Base-by-base conservation (phyloP, 2,113 vertebrate genomes). In the Gadus macrocephalus region DNA sequence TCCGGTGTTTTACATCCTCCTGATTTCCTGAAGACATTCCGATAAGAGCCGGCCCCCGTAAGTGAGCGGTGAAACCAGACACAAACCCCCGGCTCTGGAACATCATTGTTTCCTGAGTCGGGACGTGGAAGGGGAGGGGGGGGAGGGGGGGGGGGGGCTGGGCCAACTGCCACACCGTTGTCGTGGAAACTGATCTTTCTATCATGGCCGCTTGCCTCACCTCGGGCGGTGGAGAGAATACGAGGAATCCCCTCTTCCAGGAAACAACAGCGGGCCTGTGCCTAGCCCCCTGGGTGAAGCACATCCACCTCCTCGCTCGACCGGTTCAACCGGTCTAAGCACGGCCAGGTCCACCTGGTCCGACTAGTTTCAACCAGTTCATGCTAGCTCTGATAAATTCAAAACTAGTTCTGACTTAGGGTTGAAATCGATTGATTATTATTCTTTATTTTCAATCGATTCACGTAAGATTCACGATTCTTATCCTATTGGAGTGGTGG, bases 131-230 rank as follows among this genome's bases (percentile, higher is more conserved):
- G 16, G 16, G 5, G 16, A 2, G 0, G 15, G 55, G 15, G 20
- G 20, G 55, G 15, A 1, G 20, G 20, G 20, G 20, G 20, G 20
- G 55, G 15, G 55, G 55, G 15, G 55, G 4, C 5, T 31, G 15
- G 65, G 69, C 53, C 38, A 55, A 0, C 5, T 62, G 12, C 17
- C 25, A 60, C 62, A 59, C 27, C 9, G 62, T 71, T 5, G 49
- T 73, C 20, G 2, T 27, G 63, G 58, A 75, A 75, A 70, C 5
- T 64, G 58, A 22, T 55, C 16, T 17, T 58, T 28, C 27, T 8
- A 35, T 62, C 61, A 62, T 28, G 20, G 22, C 25, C 5, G 61
- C 25, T 15, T 27, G 25, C 3, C 15, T 64, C 60, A 14, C 66
- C 58, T n/a, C 4, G 0, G 11, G 55, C 55, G 7, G 35, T 11